Conservation (phyloP, 1,140 invertebrate species). For the Pteromalus puparum region DNA sequence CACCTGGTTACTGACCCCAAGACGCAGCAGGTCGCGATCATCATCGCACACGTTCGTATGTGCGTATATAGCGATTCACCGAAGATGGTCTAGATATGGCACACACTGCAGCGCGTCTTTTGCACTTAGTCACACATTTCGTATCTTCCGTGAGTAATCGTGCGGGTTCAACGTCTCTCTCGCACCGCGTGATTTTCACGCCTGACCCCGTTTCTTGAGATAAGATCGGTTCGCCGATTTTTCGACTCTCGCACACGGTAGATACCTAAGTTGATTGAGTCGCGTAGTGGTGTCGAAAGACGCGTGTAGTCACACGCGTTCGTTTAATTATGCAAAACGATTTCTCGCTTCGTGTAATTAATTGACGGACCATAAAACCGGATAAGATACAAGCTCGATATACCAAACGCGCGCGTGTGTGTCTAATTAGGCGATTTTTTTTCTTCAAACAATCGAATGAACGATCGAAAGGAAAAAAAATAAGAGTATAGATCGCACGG, state of each 20-base stretch:
- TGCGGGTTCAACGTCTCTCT: neutral
- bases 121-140: neutral
- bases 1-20: conserved; percentile 54
- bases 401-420: no score
- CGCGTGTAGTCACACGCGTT: neutral
- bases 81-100: neutral
- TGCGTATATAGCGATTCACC: neutral
- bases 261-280: neutral
- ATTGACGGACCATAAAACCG: no score
- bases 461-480: no score
- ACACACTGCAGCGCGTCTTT: neutral
- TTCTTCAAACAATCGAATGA: no score
- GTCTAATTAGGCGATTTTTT: no score
- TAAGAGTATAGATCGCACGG: neutral
- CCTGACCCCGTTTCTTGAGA: neutral
- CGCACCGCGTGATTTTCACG: neutral
- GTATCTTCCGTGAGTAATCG: neutral
- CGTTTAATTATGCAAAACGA: no score
- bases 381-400: no score
- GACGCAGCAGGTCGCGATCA: neutral
- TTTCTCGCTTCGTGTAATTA: no score
- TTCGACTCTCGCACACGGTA: no score
- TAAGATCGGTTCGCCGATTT: neutral
- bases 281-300: neutral
- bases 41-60: neutral